These are phyloP conservation scores for Rhagoletis zephyria DNA, from an alignment of 1,140 invertebrate genomes.

Conservation along the genomic window DNA sequence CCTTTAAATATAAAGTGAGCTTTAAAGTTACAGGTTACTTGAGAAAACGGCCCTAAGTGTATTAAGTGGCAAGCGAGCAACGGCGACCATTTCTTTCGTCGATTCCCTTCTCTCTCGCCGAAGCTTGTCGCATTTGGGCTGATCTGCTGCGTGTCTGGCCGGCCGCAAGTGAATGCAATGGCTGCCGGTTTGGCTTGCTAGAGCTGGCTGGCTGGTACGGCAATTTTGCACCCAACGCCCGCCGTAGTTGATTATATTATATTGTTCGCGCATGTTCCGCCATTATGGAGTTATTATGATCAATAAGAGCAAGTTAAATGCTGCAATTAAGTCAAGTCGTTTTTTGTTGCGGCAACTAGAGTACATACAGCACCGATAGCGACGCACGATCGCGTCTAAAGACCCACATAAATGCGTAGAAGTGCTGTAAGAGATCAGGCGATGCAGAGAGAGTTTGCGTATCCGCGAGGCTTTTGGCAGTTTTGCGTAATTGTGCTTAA, in stretches of 20 bases:
- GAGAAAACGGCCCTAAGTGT: too few species aligned
- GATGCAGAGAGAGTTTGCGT: background rate
- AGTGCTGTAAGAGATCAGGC: background rate
- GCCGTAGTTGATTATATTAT: conserved; percentile 50
- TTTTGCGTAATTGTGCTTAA: conserved; percentile 72
- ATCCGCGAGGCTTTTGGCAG: conserved; percentile 55
- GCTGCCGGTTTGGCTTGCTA: too few species aligned
- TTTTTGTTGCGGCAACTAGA: conserved; percentile 22
- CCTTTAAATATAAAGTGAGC: too few species aligned
- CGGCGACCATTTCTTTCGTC: background rate
- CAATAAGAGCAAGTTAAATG: conserved; percentile 73
- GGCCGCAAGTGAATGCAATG: background rate
- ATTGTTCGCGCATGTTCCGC: conserved; percentile 69
- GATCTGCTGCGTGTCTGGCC: background rate
- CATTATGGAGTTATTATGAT: conserved; percentile 74
- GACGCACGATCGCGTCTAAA: background rate
- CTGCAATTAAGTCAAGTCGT: conserved; percentile 70
- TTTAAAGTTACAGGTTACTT: too few species aligned
- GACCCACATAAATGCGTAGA: background rate
- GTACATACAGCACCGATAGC: background rate
- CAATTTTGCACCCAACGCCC: conserved; percentile 44
- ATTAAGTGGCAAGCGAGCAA: conserved; percentile 43
- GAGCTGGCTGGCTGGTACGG: background rate
- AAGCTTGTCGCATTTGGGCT: background rate
- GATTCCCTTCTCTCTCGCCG: background rate